Evolutionary conservation across 2,113 vertebrate species (phyloP).

Genomic region (Hydrochoerus hydrochaeris): DNA sequence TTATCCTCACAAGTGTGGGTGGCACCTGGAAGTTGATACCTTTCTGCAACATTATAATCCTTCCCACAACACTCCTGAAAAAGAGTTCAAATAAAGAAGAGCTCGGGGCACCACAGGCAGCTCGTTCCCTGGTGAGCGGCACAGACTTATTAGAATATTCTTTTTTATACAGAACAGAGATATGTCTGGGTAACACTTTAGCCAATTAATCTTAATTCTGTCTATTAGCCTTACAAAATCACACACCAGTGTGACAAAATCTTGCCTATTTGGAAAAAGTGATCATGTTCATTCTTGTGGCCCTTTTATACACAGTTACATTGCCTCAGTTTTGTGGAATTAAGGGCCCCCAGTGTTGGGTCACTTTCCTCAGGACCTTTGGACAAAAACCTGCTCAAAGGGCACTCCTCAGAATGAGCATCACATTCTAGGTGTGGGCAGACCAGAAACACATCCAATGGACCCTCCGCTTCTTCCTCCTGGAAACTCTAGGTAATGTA

Average conservation of each 20-base stretch:
- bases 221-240: conserved; percentile 64
- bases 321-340: background rate
- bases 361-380: background rate
- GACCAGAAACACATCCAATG: background rate
- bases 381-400: background rate
- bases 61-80: conserved; percentile 5
- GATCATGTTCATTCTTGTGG: background rate
- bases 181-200: conserved; percentile 56
- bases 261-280: conserved; percentile 27
- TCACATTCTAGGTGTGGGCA: background rate
- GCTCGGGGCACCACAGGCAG: background rate
- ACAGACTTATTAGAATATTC: conserved; percentile 57
- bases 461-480: background rate
- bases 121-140: background rate
- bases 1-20: background rate
- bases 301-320: background rate
- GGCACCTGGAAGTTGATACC: conserved; percentile 19
- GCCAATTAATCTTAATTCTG: conserved; percentile 72
- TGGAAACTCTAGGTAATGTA: background rate
- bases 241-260: background rate
- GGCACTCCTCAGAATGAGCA: background rate
- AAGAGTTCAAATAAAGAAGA: conserved; percentile 4
- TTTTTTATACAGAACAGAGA: conserved; percentile 47
- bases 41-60: background rate
- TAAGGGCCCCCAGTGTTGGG: background rate